Percentiles rank a stretch among this genome's conserved stretches.
Conservation (phyloP, 1,140 invertebrate species). For the Lepidurus apus region DNA sequence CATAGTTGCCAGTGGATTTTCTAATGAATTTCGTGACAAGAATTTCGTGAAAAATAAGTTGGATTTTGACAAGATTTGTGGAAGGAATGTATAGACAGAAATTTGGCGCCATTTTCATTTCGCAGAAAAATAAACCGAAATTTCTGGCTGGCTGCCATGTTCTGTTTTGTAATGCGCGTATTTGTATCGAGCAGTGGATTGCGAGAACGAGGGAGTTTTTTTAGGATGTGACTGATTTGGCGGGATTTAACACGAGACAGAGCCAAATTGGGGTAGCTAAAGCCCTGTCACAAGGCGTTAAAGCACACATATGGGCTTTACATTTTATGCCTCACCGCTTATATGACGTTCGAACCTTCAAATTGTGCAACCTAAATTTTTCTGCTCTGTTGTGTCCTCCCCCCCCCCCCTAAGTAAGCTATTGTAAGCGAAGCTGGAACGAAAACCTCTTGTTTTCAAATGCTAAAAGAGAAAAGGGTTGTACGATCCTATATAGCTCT, state of each 20-base stretch:
- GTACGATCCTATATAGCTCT: neutral
- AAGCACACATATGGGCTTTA: neutral
- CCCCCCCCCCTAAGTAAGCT: neutral
- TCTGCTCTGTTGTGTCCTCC: neutral
- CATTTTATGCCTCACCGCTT: neutral
- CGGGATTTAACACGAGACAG: neutral
- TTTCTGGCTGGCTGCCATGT: no score
- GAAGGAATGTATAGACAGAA: no score
- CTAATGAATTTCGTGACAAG: no score
- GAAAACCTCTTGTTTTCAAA: constrained; percentile 7
- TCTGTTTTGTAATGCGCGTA: neutral
- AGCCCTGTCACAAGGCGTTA: constrained; percentile 9
- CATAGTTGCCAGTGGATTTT: no score
- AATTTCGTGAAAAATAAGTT: no score
- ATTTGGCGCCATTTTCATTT: no score
- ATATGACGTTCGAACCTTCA: neutral
- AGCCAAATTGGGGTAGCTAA: neutral
- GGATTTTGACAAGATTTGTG: no score
- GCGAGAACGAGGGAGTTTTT: neutral
- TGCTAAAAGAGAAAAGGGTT: neutral
- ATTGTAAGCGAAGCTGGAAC: neutral
- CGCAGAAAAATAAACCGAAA: no score
- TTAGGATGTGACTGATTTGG: neutral
- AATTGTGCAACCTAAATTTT: neutral
- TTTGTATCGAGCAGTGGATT: neutral